Evolutionary conservation across 2,888 invertebrate genomes (phyloP).

Genomic region (Anoplius nigerrimus): DNA sequence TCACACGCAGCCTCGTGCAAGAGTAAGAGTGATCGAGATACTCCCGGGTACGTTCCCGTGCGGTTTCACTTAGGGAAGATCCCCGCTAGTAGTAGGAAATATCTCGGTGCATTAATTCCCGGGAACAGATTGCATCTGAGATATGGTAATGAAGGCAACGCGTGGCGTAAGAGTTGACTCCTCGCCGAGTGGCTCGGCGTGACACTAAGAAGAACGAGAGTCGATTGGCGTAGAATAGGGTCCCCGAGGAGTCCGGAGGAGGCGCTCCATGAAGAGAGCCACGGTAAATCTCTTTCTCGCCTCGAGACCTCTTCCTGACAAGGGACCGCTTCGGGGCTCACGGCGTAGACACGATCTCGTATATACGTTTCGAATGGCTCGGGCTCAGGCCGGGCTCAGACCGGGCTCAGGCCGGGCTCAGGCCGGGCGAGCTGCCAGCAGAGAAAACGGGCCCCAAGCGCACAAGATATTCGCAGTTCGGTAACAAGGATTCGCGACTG

Average conservation of each 20-base stretch:
- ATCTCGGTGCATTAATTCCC: conserved; percentile 71
- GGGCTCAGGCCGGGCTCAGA: neutral
- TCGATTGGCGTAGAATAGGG: conserved; percentile 69
- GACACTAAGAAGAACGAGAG: conserved; percentile 71
- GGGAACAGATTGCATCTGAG: conserved; percentile 72
- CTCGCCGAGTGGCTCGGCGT: conserved; percentile 59
- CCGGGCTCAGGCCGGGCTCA: conserved; percentile 5
- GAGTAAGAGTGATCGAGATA: neutral
- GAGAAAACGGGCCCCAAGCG: neutral
- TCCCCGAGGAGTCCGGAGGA: conserved; percentile 53
- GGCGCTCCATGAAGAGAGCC: conserved; percentile 46
- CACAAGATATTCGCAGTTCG: neutral
- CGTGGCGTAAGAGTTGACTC: conserved; percentile 68
- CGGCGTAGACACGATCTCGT: conserved; percentile 46
- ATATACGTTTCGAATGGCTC: conserved; percentile 39
- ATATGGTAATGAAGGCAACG: conserved; percentile 74
- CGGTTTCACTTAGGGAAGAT: conserved; percentile 44
- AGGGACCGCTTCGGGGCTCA: conserved; percentile 46
- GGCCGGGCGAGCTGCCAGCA: conserved; percentile 21
- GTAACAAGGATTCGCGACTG: no score
- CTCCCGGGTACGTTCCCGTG: neutral
- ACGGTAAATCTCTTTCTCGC: conserved; percentile 72
- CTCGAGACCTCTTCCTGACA: conserved; percentile 64
- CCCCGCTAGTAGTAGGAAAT: conserved; percentile 60
- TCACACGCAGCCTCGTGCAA: no score